Conservation (phyloP, 1,140 invertebrate genomes). For the Heliothis virescens region DNA sequence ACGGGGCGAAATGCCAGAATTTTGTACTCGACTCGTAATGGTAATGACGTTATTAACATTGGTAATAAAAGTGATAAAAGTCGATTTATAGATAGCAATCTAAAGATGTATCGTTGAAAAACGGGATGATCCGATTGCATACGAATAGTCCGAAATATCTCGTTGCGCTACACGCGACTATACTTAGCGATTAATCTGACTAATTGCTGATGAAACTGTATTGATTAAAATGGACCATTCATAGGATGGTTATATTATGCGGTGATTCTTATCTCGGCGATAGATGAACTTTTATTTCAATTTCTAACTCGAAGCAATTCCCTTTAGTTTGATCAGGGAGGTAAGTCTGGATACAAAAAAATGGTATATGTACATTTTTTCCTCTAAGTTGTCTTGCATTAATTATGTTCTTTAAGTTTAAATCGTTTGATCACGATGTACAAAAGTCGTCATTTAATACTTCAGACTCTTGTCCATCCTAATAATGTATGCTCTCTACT, state of each 20-base stretch:
- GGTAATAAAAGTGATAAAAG: background rate
- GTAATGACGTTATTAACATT: background rate
- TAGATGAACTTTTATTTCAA: background rate
- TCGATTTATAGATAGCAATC: slow-evolving; percentile 20
- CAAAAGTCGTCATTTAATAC: no score
- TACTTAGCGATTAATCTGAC: slow-evolving; percentile 8
- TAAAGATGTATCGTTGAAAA: slow-evolving; percentile 10
- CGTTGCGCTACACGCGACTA: slow-evolving; percentile 7
- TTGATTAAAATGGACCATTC: slow-evolving; percentile 28
- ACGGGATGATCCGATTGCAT: slow-evolving; percentile 9
- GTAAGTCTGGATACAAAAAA: no score
- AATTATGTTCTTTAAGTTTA: no score
- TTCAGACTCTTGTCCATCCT: no score
- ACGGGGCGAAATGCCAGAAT: background rate
- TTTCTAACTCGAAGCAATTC: background rate
- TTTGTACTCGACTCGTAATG: slow-evolving; percentile 29
- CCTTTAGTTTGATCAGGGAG: no score
- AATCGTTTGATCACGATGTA: no score
- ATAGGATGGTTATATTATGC: no score
- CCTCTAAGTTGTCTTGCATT: no score
- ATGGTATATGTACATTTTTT: no score
- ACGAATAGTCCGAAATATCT: slow-evolving; percentile 29
- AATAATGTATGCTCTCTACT: no score
- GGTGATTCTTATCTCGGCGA: background rate
- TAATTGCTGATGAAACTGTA: slow-evolving; percentile 33